Conservation (phyloP, 2,888 invertebrate genomes). For the Dryadula phaetusa region DNA sequence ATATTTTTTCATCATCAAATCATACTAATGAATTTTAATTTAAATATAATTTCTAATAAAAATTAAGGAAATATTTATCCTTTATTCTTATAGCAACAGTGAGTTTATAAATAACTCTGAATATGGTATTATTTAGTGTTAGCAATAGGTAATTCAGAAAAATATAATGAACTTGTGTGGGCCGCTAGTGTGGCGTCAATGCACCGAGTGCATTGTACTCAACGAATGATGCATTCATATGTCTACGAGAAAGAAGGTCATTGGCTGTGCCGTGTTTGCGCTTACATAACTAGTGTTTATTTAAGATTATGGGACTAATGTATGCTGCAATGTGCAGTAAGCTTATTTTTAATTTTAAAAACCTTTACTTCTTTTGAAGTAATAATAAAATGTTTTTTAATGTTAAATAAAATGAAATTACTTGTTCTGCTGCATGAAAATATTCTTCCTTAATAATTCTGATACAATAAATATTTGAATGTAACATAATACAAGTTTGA, state of each 20-base stretch:
- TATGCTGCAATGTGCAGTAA: slow-evolving; percentile 41
- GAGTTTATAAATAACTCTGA: not conserved
- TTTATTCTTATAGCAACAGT: not conserved
- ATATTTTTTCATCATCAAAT: too few relatives aligned
- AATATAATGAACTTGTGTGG: slow-evolving; percentile 74
- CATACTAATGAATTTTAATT: too few relatives aligned
- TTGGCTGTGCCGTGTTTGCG: slow-evolving; percentile 69
- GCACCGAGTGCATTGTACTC: slow-evolving; percentile 74
- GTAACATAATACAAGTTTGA: not conserved
- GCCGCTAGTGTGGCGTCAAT: slow-evolving; percentile 69
- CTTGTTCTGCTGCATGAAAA: not conserved
- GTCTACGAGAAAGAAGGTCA: slow-evolving; percentile 72
- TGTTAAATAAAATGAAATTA: not conserved
- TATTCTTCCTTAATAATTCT: not conserved
- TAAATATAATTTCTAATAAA: too few relatives aligned
- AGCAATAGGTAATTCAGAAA: slow-evolving; percentile 58
- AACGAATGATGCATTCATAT: slow-evolving; percentile 74
- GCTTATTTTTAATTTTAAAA: slow-evolving; percentile 26
- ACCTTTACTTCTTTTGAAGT: not conserved
- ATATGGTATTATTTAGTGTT: slow-evolving; percentile 46
- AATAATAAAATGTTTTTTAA: not conserved
- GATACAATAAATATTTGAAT: not conserved
- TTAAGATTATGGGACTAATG: slow-evolving; percentile 57
- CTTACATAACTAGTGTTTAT: slow-evolving; percentile 73
- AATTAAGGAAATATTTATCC: not conserved